phyloP scores from a whole-genome alignment of 1,140 invertebrate genomes.

The Pseudomyrmex gracilis region DNA sequence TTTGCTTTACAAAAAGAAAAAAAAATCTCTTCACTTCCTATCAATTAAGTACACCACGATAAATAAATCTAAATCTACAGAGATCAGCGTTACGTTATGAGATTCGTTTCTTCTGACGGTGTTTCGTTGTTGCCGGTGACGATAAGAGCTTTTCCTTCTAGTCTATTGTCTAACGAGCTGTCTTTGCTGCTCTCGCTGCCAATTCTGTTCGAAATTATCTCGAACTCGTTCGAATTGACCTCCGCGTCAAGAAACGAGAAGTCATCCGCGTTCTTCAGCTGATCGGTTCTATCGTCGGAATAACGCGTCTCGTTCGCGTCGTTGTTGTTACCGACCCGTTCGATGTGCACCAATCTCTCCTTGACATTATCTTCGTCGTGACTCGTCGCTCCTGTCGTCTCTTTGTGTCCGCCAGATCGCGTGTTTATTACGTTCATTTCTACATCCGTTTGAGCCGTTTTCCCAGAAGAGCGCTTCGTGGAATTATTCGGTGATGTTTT shows the following conservation, averaged over 20 bases:
- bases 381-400: not conserved
- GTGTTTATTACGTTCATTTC: conserved; percentile 64
- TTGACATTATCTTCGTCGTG: not conserved
- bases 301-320: conserved; percentile 13
- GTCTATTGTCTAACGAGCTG: conserved; percentile 77
- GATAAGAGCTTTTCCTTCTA: conserved; percentile 73
- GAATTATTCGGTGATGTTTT: conserved; percentile 53
- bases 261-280: conserved; percentile 29
- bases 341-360: conserved; percentile 1
- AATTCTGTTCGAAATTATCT: conserved; percentile 74
- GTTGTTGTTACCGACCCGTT: conserved; percentile 38
- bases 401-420: not conserved
- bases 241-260: conserved; percentile 66
- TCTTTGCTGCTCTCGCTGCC: conserved; percentile 77
- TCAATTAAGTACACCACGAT: conserved; percentile 12
- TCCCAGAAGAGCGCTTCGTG: conserved; percentile 24
- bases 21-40: conserved; percentile 6
- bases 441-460: conserved; percentile 47
- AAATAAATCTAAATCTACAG: conserved; percentile 16
- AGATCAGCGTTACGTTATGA: conserved; percentile 76
- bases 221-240: conserved; percentile 79
- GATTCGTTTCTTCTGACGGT: conserved; percentile 80
- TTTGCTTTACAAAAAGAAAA: not conserved
- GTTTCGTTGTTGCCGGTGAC: conserved; percentile 69
- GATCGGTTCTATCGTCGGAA: conserved; percentile 24